Conservation (phyloP, 2,113 vertebrate genomes). For the Bos javanicus region DNA sequence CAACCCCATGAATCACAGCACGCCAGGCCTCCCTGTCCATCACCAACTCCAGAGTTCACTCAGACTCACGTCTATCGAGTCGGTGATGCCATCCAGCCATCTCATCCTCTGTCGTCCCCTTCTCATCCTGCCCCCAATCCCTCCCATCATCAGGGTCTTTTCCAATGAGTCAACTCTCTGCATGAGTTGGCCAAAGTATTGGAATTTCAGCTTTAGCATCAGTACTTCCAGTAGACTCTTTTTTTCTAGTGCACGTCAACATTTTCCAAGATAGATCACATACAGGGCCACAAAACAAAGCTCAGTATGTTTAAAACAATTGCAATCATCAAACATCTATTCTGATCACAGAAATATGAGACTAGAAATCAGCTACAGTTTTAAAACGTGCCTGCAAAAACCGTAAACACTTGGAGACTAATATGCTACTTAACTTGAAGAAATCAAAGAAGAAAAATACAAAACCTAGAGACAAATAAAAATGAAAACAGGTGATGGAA, state of each 20-base stretch:
- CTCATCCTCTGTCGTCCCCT: no score
- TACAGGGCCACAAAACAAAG: not conserved
- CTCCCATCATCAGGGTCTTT: no score
- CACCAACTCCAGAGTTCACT: no score
- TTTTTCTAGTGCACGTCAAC: not conserved
- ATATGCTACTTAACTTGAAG: not conserved
- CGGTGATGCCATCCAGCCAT: no score
- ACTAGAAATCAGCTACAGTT: not conserved
- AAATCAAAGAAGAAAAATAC: not conserved
- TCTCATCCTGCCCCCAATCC: no score
- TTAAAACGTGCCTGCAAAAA: not conserved
- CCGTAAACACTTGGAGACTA: not conserved
- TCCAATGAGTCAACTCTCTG: no score
- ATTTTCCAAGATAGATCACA: not conserved
- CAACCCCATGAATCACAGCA: no score
- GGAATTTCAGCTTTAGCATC: no score
- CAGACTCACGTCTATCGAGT: accelerated
- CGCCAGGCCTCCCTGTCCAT: no score
- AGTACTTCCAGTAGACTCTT: not conserved
- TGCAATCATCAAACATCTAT: not conserved
- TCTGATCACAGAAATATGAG: not conserved
- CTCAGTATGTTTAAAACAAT: not conserved
- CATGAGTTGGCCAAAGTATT: no score
- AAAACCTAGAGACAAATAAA: not conserved
- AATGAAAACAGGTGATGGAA: not conserved